Percentiles rank a stretch among this genome's conserved stretches.
phyloP scores from a whole-genome alignment of 2,888 invertebrate genomes.

The Drosophila borealis region DNA sequence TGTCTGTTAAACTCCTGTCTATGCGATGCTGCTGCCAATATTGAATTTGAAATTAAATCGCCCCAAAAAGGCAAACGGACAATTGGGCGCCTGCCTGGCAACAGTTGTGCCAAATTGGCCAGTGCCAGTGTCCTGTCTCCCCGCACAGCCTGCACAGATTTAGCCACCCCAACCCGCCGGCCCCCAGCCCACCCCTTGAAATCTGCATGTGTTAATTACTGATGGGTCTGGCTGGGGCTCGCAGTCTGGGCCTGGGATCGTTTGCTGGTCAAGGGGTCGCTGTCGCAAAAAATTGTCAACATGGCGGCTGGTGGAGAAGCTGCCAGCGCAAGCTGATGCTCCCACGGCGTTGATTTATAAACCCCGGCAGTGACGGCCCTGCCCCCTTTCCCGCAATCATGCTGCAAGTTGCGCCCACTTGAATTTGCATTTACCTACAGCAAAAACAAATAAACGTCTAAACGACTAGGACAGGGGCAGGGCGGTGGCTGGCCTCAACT shows the following conservation, averaged over 20 bases:
- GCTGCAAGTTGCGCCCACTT: slow-evolving; percentile 53
- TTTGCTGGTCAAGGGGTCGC: slow-evolving; percentile 63
- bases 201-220: slow-evolving; percentile 81
- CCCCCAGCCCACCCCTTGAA: slow-evolving; percentile 23
- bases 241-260: slow-evolving; percentile 19
- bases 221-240: slow-evolving; percentile 38
- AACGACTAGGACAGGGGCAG: slow-evolving; percentile 48
- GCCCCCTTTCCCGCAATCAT: neutral
- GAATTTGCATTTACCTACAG: slow-evolving; percentile 77
- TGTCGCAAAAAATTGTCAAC: slow-evolving; percentile 70
- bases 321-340: slow-evolving; percentile 72
- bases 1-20: slow-evolving; percentile 15
- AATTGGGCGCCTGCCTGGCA: slow-evolving; percentile 63
- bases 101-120: slow-evolving; percentile 77
- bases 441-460: slow-evolving; percentile 81
- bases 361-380: slow-evolving; percentile 42
- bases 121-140: slow-evolving; percentile 9
- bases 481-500: slow-evolving; percentile 51
- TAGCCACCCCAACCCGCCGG: neutral
- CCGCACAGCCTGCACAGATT: slow-evolving; percentile 23
- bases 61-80: slow-evolving; percentile 55
- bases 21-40: slow-evolving; percentile 64
- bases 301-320: slow-evolving; percentile 66
- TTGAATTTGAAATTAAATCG: slow-evolving; percentile 80
- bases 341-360: slow-evolving; percentile 73